Evolutionary conservation across 2,113 vertebrate species (phyloP).

Genomic region (Spheniscus mendiculus): DNA sequence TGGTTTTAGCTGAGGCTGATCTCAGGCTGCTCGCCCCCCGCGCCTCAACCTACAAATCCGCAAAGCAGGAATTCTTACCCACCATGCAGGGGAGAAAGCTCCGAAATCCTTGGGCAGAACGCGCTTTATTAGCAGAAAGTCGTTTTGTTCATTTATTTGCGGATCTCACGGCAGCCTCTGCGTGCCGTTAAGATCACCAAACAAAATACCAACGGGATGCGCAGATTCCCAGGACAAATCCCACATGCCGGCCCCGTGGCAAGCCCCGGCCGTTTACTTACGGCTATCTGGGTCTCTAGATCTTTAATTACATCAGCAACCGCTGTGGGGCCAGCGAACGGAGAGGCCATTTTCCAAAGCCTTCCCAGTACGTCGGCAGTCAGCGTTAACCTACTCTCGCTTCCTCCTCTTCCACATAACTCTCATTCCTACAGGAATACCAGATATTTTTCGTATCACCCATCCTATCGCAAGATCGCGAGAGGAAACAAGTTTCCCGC

Average conservation of each 20-base stretch:
- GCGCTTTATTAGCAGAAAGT: not conserved
- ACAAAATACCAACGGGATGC: not conserved
- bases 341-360: conserved; percentile 71
- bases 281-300: conserved; percentile 81
- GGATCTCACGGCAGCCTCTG: not conserved
- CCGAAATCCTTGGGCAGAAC: fast-evolving
- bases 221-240: not conserved
- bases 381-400: conserved; percentile 11
- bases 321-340: conserved; percentile 73
- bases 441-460: not conserved
- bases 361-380: conserved; percentile 59
- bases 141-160: fast-evolving
- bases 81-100: not conserved
- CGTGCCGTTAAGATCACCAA: not conserved
- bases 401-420: not conserved
- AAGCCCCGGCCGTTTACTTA: conserved; percentile 69
- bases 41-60: not conserved
- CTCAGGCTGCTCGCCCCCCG: not conserved
- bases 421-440: not conserved
- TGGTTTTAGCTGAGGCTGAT: not conserved
- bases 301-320: conserved; percentile 81
- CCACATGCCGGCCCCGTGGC: not conserved
- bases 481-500: not conserved
- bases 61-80: not conserved
- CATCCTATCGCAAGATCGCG: fast-evolving